Evolutionary conservation across 2,888 invertebrate genomes (phyloP), one percentile per base, ranked within the genome.

Genomic region (Petrophora chlorosata): DNA sequence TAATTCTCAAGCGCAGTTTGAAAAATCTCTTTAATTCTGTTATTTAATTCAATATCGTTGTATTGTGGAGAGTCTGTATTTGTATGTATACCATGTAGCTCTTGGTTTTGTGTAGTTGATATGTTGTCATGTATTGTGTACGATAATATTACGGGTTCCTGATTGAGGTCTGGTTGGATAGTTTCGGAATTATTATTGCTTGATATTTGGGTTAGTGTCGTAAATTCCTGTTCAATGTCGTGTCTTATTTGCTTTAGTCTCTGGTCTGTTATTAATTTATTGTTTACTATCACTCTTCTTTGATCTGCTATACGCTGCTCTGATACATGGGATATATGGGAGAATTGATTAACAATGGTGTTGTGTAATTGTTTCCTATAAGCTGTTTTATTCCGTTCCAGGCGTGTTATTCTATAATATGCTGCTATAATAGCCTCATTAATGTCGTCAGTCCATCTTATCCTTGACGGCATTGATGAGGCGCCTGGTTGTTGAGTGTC

Each of bases 301-400:
- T 22, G 22, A 7, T 22, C 22, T 7, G 22, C 22, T 22, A 22
- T 7, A 7, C 22, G 22, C 8, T 22, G 22, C 22, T 22, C 22
- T 3, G 22, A 12, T 5, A 13, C 28, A 9, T 12, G 10, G 12
- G 28, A 28, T 28, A 14, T 4, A 8, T 8, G 7, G 2, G 13
- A 2, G 13, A 45, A 44, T 38, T 45, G 28, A 23, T 13, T 15
- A 10, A 17, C 17, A 5, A 33, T 15, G n/a, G 2, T 3, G 2
- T 14, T 9, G 13, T 33, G 33, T 5, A 33, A 10, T 10, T 3
- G 33, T 33, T 17, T n/a, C 10, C 33, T 9, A 5, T 33, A 33
- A 9, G 33, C 33, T 2, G 41, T 41, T 28, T 26, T 45, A n/a
- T 51, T 45, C 0, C 36, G 41, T 23, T 45, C 41, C 25, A 51